Base-by-base conservation (phyloP, 1,140 invertebrate species). In the Laupala kohalensis region DNA sequence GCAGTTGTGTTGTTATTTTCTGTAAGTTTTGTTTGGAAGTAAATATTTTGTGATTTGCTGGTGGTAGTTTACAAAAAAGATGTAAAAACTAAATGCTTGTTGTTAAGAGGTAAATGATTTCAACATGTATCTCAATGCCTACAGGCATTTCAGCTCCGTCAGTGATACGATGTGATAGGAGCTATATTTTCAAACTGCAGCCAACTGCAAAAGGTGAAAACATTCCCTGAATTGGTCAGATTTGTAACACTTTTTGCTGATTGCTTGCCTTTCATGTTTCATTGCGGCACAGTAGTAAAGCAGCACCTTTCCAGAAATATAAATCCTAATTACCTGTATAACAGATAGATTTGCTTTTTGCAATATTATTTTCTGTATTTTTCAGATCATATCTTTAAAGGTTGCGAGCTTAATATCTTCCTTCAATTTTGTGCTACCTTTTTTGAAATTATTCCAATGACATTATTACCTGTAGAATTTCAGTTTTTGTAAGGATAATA, bases 131-230 rank as follows among this genome's bases (percentile, higher is more conserved):
- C 28, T 69, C 25, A 69, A 75, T 72, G 76, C 73, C 68, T 80
- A 78, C 79, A 79, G 78, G 78, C 73, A 79, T 79, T 76, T 78
- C 77, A 77, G 76, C 78, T 75, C 80, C 81, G 74, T 77, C 81
- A 77, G 78, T 81, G 71, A 80, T 86, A 78, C 82, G 80, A 75
- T 75, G 75, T 67, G 63, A 75, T 62, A 72, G 74, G 29, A 74
- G 74, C 66, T 75, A 77, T 72, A 71, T 76, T 64, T 73, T 73
- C 71, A 74, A 74, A 71, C 72, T 74, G 25, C 69, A 68, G 62
- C 6, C 66, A 53, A 66, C 62, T 70, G 67, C 27, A 69, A 70
- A 30, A 73, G 72, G 69, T 73, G 72, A 73, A 30, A 53, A 63
- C 15, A 72, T 69, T 75, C 12, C 67, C 72, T 71, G 37, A 26